phyloP scores from a whole-genome alignment of 2,888 invertebrate species.

The Halictus quadricinctus region DNA sequence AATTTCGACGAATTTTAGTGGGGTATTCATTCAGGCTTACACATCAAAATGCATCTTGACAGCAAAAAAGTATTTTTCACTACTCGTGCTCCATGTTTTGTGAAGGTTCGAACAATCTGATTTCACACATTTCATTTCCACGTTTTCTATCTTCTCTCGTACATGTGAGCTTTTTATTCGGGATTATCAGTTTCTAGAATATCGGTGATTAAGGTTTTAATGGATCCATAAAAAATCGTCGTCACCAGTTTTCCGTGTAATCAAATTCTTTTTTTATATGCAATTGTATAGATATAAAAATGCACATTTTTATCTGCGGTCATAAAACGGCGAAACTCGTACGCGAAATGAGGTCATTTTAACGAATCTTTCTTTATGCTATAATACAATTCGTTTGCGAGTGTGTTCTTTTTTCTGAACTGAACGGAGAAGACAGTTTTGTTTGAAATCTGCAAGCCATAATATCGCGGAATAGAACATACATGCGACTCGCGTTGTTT shows the following conservation, averaged over 20 bases:
- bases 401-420: not conserved
- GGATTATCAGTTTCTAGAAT: not conserved
- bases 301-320: not conserved
- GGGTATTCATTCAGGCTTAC: not conserved
- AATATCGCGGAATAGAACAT: not conserved
- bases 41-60: not conserved
- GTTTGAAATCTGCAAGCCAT: not conserved
- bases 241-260: not conserved
- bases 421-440: not conserved
- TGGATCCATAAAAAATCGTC: not conserved
- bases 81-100: not conserved
- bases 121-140: not conserved
- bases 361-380: not conserved
- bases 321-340: not conserved
- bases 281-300: not conserved
- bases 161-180: not conserved
- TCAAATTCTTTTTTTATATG: not conserved
- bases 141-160: not conserved
- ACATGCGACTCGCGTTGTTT: not conserved
- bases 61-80: not conserved
- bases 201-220: not conserved
- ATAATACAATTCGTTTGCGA: no score
- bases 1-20: not conserved
- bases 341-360: not conserved
- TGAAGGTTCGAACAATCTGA: not conserved